Conservation (phyloP, 2,888 invertebrate species). For the Abscondita cerata region DNA sequence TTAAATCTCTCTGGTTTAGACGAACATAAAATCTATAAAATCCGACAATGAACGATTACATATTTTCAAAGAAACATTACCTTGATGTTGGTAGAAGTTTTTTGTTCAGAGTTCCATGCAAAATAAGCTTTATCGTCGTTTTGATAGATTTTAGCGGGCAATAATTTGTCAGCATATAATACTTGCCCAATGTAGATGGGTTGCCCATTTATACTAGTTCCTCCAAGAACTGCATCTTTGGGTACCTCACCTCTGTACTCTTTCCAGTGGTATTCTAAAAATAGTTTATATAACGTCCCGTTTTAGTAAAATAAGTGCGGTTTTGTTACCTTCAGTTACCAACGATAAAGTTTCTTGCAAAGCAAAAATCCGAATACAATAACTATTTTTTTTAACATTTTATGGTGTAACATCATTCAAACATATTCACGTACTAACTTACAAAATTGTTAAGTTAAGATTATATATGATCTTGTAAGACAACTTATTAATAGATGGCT, state of each 20-base stretch:
- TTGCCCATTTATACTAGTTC: neutral
- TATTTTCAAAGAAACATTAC: too few relatives aligned
- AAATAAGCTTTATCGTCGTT: neutral
- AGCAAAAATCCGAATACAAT: neutral
- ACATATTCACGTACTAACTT: too few relatives aligned
- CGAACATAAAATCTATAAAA: neutral
- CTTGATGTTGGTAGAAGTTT: neutral
- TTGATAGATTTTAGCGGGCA: neutral
- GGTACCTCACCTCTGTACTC: neutral
- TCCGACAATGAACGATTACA: too few relatives aligned
- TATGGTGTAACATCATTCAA: too few relatives aligned
- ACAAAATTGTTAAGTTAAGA: too few relatives aligned
- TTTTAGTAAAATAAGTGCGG: neutral
- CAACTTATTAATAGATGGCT: too few relatives aligned
- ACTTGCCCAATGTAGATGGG: constrained; percentile 2
- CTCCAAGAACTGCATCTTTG: neutral
- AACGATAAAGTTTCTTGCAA: neutral
- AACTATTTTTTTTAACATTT: neutral
- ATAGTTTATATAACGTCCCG: neutral
- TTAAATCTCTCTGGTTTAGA: neutral
- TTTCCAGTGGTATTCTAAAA: constrained; percentile 2
- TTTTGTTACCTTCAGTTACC: neutral
- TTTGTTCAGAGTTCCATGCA: neutral
- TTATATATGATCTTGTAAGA: too few relatives aligned
- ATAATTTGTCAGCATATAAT: neutral